Percentiles rank a stretch among this genome's conserved stretches.
Evolutionary conservation across 2,888 invertebrate genomes (phyloP).

Genomic region (Pilophorus perplexus): DNA sequence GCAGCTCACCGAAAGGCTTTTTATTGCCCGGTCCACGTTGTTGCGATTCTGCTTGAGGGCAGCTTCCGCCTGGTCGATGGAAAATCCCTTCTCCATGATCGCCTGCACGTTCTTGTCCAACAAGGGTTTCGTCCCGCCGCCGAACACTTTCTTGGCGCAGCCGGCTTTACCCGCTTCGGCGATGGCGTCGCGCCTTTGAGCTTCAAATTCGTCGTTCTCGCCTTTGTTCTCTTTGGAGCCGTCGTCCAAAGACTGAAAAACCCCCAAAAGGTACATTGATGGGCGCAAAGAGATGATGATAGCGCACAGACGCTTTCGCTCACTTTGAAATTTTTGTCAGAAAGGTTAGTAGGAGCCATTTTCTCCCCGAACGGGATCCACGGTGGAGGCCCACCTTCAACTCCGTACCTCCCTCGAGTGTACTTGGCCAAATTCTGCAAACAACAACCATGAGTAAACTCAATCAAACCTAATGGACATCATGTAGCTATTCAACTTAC

Average conservation of each 20-base stretch:
- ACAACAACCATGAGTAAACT: too few relatives aligned
- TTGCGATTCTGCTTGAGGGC: slow-evolving; percentile 69
- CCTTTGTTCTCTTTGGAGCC: slow-evolving; percentile 63
- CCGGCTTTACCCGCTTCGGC: slow-evolving; percentile 76
- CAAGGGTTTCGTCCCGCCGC: slow-evolving; percentile 65
- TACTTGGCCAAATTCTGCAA: slow-evolving; percentile 62
- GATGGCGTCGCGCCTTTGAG: slow-evolving; percentile 85
- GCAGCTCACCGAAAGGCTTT: slow-evolving; percentile 49
- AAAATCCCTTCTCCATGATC: slow-evolving; percentile 76
- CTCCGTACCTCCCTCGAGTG: slow-evolving; percentile 58
- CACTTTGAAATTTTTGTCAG: slow-evolving; percentile 66
- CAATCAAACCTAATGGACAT: not conserved
- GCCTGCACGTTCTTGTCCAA: slow-evolving; percentile 73
- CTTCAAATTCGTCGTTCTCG: slow-evolving; percentile 83
- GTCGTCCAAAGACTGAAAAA: slow-evolving; percentile 54
- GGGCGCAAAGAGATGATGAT: too few relatives aligned
- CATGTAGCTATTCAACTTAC: slow-evolving; percentile 50
- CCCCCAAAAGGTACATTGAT: too few relatives aligned
- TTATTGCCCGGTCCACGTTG: slow-evolving; percentile 70
- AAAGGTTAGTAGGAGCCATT: slow-evolving; percentile 58
- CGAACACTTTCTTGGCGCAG: slow-evolving; percentile 58
- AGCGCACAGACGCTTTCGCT: too few relatives aligned
- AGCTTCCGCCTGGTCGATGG: slow-evolving; percentile 71
- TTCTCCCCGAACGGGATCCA: slow-evolving; percentile 90
- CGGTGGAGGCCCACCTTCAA: slow-evolving; percentile 78